Conservation (phyloP, 2,113 vertebrate genomes). For the Burhinus bistriatus region DNA sequence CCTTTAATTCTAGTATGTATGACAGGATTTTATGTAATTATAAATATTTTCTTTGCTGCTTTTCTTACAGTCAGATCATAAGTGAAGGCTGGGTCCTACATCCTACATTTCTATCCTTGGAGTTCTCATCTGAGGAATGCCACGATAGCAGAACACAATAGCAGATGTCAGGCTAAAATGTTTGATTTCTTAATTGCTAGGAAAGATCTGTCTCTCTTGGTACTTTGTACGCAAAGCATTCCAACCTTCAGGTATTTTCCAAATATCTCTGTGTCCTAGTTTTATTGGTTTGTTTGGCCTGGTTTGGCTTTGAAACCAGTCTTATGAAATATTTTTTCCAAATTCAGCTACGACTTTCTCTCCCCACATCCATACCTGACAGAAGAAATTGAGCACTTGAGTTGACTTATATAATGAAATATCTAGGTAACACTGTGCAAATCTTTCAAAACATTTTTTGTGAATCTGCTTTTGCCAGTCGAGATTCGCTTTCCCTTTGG, state of each 20-base stretch:
- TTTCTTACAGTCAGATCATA: background rate
- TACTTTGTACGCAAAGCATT: background rate
- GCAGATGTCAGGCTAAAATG: background rate
- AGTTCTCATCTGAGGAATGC: background rate
- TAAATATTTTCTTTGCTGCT: background rate
- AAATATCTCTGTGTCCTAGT: background rate
- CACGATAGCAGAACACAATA: background rate
- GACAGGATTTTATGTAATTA: background rate
- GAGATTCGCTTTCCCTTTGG: background rate
- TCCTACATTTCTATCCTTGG: background rate
- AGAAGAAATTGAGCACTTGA: background rate
- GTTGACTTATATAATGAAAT: background rate
- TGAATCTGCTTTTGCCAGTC: background rate
- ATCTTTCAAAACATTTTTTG: background rate
- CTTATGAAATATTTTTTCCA: background rate
- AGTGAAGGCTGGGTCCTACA: background rate
- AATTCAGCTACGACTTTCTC: background rate
- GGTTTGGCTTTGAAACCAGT: background rate
- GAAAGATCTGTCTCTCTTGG: background rate
- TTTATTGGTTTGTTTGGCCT: background rate
- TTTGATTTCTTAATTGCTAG: background rate
- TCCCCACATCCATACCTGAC: background rate
- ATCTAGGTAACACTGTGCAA: background rate
- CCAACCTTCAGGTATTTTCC: background rate
- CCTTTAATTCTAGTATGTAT: background rate